Evolutionary conservation across 2,888 invertebrate genomes (phyloP).

Genomic region (Athrips mouffetella): DNA sequence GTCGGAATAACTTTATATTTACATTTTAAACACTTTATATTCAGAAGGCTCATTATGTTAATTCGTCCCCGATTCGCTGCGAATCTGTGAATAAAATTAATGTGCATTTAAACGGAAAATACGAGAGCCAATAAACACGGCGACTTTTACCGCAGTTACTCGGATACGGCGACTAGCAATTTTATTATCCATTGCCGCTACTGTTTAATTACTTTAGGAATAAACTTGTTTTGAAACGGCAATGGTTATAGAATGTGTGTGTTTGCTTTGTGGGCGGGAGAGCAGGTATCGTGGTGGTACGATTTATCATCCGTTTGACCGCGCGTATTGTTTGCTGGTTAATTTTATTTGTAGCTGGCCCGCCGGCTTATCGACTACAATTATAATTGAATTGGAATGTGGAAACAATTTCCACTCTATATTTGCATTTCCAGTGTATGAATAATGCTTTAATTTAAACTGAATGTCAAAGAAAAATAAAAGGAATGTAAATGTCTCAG

Average conservation of each 20-base stretch:
- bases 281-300: conserved; percentile 38
- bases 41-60: conserved; percentile 70
- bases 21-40: conserved; percentile 36
- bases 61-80: conserved; percentile 66
- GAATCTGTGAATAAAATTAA: conserved; percentile 73
- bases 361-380: conserved; percentile 58
- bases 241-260: conserved; percentile 3
- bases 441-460: no score
- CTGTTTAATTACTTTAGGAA: no score
- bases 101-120: conserved; percentile 72
- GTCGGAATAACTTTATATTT: conserved; percentile 18
- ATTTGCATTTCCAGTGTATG: no score
- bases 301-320: conserved; percentile 68
- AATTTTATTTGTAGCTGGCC: conserved; percentile 67
- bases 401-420: conserved; percentile 56
- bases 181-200: background rate
- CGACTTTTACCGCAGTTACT: no score
- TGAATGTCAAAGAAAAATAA: no score
- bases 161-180: background rate
- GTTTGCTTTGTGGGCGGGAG: background rate
- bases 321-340: conserved; percentile 69
- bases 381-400: conserved; percentile 68
- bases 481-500: no score
- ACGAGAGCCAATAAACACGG: conserved; percentile 65
- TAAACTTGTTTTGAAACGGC: background rate